These are phyloP conservation scores for Lagria hirta DNA, from an alignment of 2,888 invertebrate species.

Conservation along the genomic window DNA sequence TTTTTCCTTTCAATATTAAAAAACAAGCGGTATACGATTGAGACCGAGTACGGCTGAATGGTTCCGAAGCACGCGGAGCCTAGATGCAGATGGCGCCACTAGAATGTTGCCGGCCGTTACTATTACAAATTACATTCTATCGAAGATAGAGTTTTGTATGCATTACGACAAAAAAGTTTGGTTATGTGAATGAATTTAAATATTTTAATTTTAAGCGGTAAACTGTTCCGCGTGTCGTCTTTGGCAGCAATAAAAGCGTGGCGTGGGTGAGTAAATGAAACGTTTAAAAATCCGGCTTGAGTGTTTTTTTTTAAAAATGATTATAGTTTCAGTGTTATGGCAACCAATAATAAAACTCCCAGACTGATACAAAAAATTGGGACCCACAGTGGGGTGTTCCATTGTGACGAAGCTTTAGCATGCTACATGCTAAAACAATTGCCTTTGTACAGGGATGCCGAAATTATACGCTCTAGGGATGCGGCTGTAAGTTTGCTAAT, in stretches of 20 bases:
- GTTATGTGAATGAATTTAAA: constrained; percentile 24
- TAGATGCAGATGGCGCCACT: too few species aligned
- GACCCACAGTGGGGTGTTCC: constrained; percentile 82
- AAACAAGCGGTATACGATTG: too few species aligned
- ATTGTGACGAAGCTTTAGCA: constrained; percentile 94
- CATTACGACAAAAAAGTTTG: too few species aligned
- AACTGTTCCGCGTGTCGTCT: constrained; percentile 18
- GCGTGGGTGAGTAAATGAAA: constrained; percentile 31
- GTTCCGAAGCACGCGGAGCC: too few species aligned
- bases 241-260: constrained; percentile 25
- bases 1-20: too few species aligned
- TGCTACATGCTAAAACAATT: constrained; percentile 85
- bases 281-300: constrained; percentile 1
- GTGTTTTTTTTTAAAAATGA: background rate
- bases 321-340: constrained; percentile 42
- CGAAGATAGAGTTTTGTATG: too few species aligned
- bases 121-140: too few species aligned
- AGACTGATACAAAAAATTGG: constrained; percentile 60
- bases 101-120: too few species aligned
- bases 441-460: constrained; percentile 77
- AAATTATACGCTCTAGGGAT: constrained; percentile 72
- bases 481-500: constrained; percentile 49
- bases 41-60: too few species aligned
- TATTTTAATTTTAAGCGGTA: constrained; percentile 19
- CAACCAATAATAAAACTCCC: constrained; percentile 44